These are phyloP conservation scores for Poeciliopsis paucimaculata DNA, from an alignment of 2,797 vertebrate species.

Conservation along the genomic window DNA sequence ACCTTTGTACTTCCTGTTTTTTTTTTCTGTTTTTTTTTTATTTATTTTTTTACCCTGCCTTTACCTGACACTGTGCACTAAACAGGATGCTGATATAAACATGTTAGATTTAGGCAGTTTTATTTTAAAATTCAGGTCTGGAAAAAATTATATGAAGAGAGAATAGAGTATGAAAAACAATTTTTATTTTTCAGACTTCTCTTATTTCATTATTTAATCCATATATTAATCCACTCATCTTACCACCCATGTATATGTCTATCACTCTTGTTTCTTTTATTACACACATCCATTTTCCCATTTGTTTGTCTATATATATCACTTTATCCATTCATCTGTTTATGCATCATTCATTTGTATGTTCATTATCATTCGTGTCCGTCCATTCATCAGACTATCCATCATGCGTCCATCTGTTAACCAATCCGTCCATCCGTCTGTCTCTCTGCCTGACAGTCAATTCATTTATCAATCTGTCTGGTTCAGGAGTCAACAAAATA, in stretches of 20 bases:
- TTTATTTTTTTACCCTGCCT: background rate
- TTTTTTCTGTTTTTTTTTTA: background rate
- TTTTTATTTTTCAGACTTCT: background rate
- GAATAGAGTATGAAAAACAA: background rate
- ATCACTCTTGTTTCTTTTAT: background rate
- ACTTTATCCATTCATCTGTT: background rate
- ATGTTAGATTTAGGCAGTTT: background rate
- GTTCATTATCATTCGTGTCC: background rate
- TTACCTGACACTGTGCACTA: background rate
- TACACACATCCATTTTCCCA: too few relatives aligned
- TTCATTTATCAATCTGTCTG: background rate
- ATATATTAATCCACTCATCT: background rate
- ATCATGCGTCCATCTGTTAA: background rate
- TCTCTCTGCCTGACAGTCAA: background rate
- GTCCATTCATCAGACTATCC: background rate
- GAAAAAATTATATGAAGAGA: background rate
- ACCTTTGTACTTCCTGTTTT: conserved; percentile 42
- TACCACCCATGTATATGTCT: background rate
- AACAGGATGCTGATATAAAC: conserved; percentile 11
- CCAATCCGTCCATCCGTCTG: background rate
- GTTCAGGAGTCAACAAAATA: background rate
- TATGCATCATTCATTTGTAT: background rate
- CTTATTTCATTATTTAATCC: background rate
- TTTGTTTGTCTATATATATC: too few relatives aligned
- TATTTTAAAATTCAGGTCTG: background rate